Evolutionary conservation across 2,797 vertebrate species (phyloP), one percentile per base, ranked within the genome.

Genomic region (Aulostomus chinensis): DNA sequence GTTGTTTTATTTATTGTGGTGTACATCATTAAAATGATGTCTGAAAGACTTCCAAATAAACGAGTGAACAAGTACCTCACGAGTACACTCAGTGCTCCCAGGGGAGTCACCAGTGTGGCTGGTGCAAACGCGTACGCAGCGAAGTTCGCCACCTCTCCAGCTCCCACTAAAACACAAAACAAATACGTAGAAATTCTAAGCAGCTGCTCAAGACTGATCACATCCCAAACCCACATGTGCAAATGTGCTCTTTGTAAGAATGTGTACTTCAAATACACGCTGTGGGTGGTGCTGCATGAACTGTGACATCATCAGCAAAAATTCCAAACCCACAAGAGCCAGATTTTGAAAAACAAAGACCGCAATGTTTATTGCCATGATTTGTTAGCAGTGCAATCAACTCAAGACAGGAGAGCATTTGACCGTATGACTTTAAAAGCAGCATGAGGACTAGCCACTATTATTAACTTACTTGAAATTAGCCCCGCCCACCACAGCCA

Each of bases 401-500:
- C 20, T 45, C 10, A 25, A 40, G 14, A 25, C 2, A 29, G 7
- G 1, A 20, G 24, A 7, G 32, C 39, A 26, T 7, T 25, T 9
- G 6, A 40, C 10, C 11, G 21, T 29, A 16, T 30, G 2, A 5
- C 2, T 14, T 40, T 7, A 13, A 13, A 12, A 3, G 12, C n/a
- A n/a, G n/a, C n/a, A n/a, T n/a, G n/a, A n/a, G n/a, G n/a, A n/a
- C n/a, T n/a, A n/a, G n/a, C n/a, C n/a, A n/a, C n/a, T n/a, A n/a
- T n/a, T n/a, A 47, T 20, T 42, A 5, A 89, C 93, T 93, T 90
- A 95, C 94, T 96, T 87, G 91, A 92, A 66, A 95, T 88, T 0
- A 95, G 87, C 50, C 93, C 94, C 30, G 92, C 90, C 93, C 92
- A 96, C 94, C 93, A 95, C 2, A 95, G 80, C 92, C 92, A 93